Evolutionary conservation across 1,140 invertebrate genomes (phyloP), one percentile per base, ranked within the genome.

Genomic region (Lucilia cuprina): DNA sequence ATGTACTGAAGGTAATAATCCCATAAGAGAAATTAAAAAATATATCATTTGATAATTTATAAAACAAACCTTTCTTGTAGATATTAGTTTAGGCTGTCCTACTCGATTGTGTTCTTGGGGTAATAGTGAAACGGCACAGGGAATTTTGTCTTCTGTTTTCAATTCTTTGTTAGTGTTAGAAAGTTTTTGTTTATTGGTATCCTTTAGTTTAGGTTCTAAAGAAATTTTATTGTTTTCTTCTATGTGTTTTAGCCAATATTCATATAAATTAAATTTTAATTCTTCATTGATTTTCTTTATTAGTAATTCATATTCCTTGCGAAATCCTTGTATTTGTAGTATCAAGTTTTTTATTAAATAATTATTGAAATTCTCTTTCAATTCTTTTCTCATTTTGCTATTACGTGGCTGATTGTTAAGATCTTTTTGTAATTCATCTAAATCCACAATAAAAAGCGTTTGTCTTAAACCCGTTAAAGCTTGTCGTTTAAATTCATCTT

Each of bases 191-290:
- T 14, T 13, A 14, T 17, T 55, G 7, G 7, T 55, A 1, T 55
- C 50, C 47, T 49, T 47, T 83, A 13, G 2, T 9, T 55, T 19
- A 30, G 17, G 55, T 55, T 10, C 21, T 12, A 82, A 49, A 25
- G n/a, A 12, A 3, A 19, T 25, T 50, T 80, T 80, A 41, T 21
- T 7, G 2, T 25, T 80, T 13, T 80, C 34, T 49, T 80, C 60
- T 13, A 80, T 34, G 70, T 84, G 55, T 9, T 70, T 19, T 19
- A 84, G 13, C 83, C 83, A 84, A 82, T 34, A 84, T 74, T 82
- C 19, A 35, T 82, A 74, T 17, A 84, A 49, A 55, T 65, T 47
- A 82, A 84, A 84, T 50, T 82, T 77, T 0, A 82, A 30, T 21
- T 84, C 83, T 4, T 84, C 83, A 7, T 34, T 21, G 34, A 84